Conservation (phyloP, 2,888 invertebrate genomes). For the Diaphora mendica region DNA sequence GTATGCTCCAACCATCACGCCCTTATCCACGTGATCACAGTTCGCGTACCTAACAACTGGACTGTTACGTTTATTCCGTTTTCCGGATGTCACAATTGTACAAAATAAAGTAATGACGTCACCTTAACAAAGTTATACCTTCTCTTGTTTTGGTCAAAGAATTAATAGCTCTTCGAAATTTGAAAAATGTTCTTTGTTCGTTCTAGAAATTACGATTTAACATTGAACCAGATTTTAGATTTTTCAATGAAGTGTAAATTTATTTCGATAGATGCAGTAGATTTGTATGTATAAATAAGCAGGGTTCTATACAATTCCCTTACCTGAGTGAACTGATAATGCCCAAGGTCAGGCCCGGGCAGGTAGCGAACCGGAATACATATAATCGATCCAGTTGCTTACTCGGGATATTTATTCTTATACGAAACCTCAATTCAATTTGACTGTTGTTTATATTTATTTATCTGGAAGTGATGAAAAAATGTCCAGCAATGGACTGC, state of each 20-base stretch:
- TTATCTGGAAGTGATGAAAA: constrained; percentile 1
- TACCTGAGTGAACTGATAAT: constrained; percentile 77
- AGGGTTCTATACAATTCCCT: constrained; percentile 65
- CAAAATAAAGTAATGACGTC: constrained; percentile 33
- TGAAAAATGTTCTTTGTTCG: constrained; percentile 5
- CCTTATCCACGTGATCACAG: constrained; percentile 49
- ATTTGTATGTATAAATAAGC: constrained; percentile 60
- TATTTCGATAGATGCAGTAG: constrained; percentile 57
- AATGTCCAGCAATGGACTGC: background rate
- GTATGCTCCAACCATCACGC: constrained; percentile 58
- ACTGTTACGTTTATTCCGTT: constrained; percentile 51
- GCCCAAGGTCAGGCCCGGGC: constrained; percentile 66
- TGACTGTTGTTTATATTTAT: constrained; percentile 32
- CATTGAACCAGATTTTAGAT: constrained; percentile 60
- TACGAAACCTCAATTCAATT: constrained; percentile 26
- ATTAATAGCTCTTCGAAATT: background rate
- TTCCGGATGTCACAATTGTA: constrained; percentile 39
- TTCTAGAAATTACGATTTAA: constrained; percentile 27
- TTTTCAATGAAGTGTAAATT: constrained; percentile 56
- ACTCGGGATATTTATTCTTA: constrained; percentile 57
- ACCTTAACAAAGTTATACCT: constrained; percentile 14
- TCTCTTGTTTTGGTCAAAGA: constrained; percentile 3
- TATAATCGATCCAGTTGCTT: constrained; percentile 68
- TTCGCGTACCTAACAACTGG: constrained; percentile 46
- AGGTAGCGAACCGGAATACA: constrained; percentile 77